Evolutionary conservation across 53 echinoderm and acorn worm genomes (phyloP).

Genomic region (Luidia sarsii): DNA sequence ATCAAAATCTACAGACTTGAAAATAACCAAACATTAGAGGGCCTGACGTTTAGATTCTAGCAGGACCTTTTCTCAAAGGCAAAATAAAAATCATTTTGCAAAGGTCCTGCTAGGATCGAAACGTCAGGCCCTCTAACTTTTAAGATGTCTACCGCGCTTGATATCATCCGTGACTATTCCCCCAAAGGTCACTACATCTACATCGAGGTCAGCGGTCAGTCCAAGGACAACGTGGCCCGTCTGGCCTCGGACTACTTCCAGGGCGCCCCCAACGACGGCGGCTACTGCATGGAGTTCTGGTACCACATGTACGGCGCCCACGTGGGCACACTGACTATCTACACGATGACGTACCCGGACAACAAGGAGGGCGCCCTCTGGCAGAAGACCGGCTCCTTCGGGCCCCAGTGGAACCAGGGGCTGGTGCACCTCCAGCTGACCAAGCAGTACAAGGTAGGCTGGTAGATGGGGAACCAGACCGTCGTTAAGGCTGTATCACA

Average conservation of each 20-base stretch:
- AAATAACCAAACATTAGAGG: no score
- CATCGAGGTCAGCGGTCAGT: slow-evolving; percentile 54
- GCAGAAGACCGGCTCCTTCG: slow-evolving; percentile 57
- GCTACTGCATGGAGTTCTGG: slow-evolving; percentile 83
- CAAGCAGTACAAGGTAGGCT: slow-evolving; percentile 57
- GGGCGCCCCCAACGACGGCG: not conserved
- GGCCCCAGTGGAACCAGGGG: slow-evolving; percentile 69
- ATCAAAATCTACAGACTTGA: no score
- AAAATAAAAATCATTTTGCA: no score
- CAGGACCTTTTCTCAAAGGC: no score
- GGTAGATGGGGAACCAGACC: no score
- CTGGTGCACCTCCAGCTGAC: slow-evolving; percentile 56
- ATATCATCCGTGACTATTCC: not conserved
- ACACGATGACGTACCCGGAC: slow-evolving; percentile 26
- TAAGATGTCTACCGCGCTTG: no score
- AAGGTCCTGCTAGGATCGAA: no score
- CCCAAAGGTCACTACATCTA: slow-evolving; percentile 74
- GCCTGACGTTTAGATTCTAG: no score
- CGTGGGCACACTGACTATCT: slow-evolving; percentile 55
- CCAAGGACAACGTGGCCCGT: slow-evolving; percentile 48
- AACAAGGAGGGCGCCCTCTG: slow-evolving; percentile 46
- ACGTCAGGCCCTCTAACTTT: no score
- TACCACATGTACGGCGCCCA: slow-evolving; percentile 81
- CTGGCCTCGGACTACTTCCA: slow-evolving; percentile 50
- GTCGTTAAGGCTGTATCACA: no score